phyloP scores from a whole-genome alignment of 64 coral and sea anemone genomes.

The Actinia equina region DNA sequence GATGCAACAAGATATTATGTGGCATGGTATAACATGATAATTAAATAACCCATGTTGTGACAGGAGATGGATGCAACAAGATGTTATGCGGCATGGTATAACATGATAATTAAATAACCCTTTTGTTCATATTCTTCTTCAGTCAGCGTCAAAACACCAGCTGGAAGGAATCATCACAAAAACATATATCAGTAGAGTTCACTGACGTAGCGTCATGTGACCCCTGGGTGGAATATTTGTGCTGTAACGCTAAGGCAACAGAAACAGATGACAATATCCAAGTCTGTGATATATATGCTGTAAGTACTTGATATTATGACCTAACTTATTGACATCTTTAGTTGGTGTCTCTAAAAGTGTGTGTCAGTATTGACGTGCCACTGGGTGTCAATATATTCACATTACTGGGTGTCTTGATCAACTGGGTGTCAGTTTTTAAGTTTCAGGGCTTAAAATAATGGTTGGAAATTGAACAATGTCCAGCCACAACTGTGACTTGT shows the following conservation, averaged over 20 bases:
- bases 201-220: neutral
- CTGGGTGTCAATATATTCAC: no score
- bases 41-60: neutral
- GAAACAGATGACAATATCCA: constrained; percentile 4
- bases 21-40: neutral
- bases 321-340: no score
- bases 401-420: no score
- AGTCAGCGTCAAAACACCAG: constrained; percentile 52
- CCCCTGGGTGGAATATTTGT: constrained; percentile 57
- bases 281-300: constrained; percentile 82
- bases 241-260: constrained; percentile 19
- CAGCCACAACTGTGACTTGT: no score
- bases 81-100: neutral
- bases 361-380: no score
- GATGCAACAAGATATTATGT: neutral
- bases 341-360: no score
- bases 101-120: neutral
- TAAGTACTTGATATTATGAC: constrained; percentile 30
- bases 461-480: no score
- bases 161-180: constrained; percentile 6
- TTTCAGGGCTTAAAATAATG: no score
- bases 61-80: neutral
- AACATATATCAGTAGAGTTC: constrained; percentile 45
- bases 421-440: no score
- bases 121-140: constrained; percentile 1